Evolutionary conservation across 2,797 vertebrate species (phyloP), one percentile per base, ranked within the genome.

Genomic region (Eulemur mongoz): DNA sequence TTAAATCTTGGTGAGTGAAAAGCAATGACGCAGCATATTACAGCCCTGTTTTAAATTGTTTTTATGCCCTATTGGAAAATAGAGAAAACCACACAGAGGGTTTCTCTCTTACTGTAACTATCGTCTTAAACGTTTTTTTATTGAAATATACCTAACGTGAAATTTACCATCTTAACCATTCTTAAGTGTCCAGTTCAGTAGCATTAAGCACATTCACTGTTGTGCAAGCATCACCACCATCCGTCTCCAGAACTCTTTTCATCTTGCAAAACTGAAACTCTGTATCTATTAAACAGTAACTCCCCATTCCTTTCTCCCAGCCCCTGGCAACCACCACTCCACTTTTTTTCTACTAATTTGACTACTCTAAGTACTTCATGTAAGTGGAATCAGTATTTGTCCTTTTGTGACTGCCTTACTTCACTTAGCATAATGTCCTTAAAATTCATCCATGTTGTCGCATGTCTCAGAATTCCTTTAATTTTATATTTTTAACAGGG

Each of bases 1-100:
- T 32, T 25, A 88, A 61, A 78, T 25, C 59, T 83, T 25, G 4
- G 10, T 97, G 87, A 98, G 52, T 32, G 22, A 57, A 43, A 30
- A 54, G 45, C n/a, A 45, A 63, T 18, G 45, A 35, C 14, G 4
- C 3, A 1, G n/a, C 14, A 1, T 1, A 0, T 2, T 3, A 30
- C 9, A 73, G 25, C 4, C 30, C 25, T 5, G 6, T 8, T 50
- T 73, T 35, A 35, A 52, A 38, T 4, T 5, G 8, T n/a, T 50
- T 70, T 40, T 20, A 45, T 0, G 7, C 30, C 69, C 12, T 22
- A 12, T 2, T 45, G 35, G 72, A 23, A 89, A 73, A 65, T 4
- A 50, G 73, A 78, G 84, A 65, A 40, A 81, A 72, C 12, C 12
- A n/a, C 4, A 73, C 0, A 1, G 3, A 7, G 3, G 59, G 40